A percentile compares a stretch with the other conserved stretches of the same genome.
These are phyloP conservation scores for Erebia ligea DNA, from an alignment of 2,888 invertebrate genomes.

Conservation along the genomic window DNA sequence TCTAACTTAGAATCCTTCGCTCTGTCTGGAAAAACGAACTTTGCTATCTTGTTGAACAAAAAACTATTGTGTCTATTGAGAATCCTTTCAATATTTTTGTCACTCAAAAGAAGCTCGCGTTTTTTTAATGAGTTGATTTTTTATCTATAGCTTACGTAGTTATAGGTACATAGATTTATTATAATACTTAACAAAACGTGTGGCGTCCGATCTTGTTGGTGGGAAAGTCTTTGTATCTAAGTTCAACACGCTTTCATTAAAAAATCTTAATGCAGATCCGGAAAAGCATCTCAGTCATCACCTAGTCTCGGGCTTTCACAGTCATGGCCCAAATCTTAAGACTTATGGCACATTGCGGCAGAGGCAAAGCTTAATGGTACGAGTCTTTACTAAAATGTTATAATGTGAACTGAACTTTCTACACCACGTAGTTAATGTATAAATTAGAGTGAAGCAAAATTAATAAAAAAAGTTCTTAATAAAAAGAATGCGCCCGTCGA, in stretches of 20 bases:
- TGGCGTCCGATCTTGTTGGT: conserved; percentile 80
- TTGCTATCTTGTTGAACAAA: not conserved
- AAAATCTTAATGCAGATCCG: conserved; percentile 52
- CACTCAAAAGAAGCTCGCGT: conserved; percentile 70
- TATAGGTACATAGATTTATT: conserved; percentile 51
- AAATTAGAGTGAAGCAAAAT: too few relatives aligned
- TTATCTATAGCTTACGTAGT: conserved; percentile 78
- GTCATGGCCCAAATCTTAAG: conserved; percentile 46
- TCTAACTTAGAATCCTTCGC: too few relatives aligned
- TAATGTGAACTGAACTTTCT: too few relatives aligned
- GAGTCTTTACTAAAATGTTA: not conserved
- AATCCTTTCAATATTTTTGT: conserved; percentile 49
- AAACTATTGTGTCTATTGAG: not conserved
- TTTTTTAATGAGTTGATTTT: conserved; percentile 65
- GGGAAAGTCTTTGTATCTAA: conserved; percentile 75
- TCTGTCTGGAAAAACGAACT: too few relatives aligned
- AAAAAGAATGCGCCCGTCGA: too few relatives aligned
- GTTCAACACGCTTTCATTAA: conserved; percentile 59
- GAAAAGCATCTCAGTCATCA: conserved; percentile 52
- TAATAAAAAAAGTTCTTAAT: too few relatives aligned
- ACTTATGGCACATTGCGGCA: not conserved
- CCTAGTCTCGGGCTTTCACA: conserved; percentile 42
- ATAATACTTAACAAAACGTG: conserved; percentile 80
- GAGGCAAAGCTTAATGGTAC: not conserved
- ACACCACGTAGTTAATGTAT: too few relatives aligned